These are phyloP conservation scores for Labeo calbasu DNA, from an alignment of 2,797 vertebrate genomes.

Conservation along the genomic window DNA sequence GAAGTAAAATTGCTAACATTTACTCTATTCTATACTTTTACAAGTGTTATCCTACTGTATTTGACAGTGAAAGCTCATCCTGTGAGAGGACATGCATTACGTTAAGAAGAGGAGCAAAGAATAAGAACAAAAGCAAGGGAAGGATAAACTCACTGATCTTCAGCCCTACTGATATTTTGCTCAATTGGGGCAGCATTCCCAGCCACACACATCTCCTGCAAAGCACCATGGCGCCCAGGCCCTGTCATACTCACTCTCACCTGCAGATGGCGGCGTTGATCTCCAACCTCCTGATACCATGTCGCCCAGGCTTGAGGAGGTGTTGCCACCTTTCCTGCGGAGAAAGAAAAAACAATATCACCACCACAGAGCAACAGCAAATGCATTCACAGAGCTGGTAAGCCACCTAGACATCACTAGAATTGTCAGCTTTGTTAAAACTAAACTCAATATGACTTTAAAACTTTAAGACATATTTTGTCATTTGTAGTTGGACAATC, in stretches of 20 bases:
- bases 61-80: slow-evolving; percentile 1
- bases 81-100: not conserved
- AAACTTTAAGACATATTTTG: not conserved
- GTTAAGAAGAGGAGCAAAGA: slow-evolving; percentile 12
- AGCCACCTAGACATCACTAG: not conserved
- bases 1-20: not conserved
- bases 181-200: slow-evolving; percentile 20
- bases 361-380: not conserved
- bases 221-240: slow-evolving; percentile 2
- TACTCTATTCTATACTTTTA: not conserved
- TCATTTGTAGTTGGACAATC: not conserved
- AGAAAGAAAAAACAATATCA: slow-evolving; percentile 12
- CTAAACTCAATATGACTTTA: too few relatives aligned
- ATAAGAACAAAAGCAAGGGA: slow-evolving; percentile 15
- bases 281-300: slow-evolving; percentile 89
- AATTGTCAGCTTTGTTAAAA: not conserved
- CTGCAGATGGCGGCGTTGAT: slow-evolving; percentile 93
- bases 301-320: slow-evolving; percentile 87
- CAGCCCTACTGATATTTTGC: slow-evolving; percentile 38
- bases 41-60: not conserved
- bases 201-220: slow-evolving; percentile 35
- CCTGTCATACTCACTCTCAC: slow-evolving; percentile 79
- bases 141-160: slow-evolving; percentile 43
- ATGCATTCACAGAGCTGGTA: not conserved
- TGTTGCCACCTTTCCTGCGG: slow-evolving; percentile 88